Evolutionary conservation across 2,113 vertebrate species (phyloP).

Genomic region (Solea solea): DNA sequence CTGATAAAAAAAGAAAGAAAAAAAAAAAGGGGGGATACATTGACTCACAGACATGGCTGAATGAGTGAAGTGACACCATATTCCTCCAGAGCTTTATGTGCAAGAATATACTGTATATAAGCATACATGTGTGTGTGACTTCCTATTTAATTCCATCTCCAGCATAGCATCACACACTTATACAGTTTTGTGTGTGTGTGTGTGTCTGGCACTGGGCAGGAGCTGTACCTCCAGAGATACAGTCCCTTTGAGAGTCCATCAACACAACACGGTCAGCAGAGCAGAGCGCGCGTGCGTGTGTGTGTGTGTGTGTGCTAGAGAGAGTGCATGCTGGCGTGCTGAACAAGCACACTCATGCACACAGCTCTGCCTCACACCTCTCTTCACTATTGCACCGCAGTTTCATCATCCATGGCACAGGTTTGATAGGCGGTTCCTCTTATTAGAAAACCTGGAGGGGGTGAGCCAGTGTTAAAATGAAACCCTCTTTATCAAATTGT

Average conservation of each 20-base stretch:
- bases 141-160: slow-evolving; percentile 47
- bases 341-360: slow-evolving; percentile 69
- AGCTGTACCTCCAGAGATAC: slow-evolving; percentile 49
- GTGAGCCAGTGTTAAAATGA: slow-evolving; percentile 59
- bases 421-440: slow-evolving; percentile 79
- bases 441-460: slow-evolving; percentile 74
- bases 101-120: slow-evolving; percentile 8
- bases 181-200: background rate
- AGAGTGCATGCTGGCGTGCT: slow-evolving; percentile 28
- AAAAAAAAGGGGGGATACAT: slow-evolving; percentile 44
- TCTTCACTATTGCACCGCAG: slow-evolving; percentile 69
- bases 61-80: slow-evolving; percentile 60
- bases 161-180: slow-evolving; percentile 36
- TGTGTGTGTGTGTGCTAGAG: slow-evolving; percentile 25
- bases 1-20: slow-evolving; percentile 38
- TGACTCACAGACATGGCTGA: slow-evolving; percentile 62
- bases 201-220: slow-evolving; percentile 35
- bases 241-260: slow-evolving; percentile 60
- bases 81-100: slow-evolving; percentile 49
- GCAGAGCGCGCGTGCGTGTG: background rate
- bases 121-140: slow-evolving; percentile 1
- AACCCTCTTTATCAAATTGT: slow-evolving; percentile 74
- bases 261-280: slow-evolving; percentile 68
- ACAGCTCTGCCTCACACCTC: slow-evolving; percentile 42
- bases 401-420: slow-evolving; percentile 80